Base-by-base conservation (phyloP, 2,797 vertebrate species). In the Siniperca undulata region DNA sequence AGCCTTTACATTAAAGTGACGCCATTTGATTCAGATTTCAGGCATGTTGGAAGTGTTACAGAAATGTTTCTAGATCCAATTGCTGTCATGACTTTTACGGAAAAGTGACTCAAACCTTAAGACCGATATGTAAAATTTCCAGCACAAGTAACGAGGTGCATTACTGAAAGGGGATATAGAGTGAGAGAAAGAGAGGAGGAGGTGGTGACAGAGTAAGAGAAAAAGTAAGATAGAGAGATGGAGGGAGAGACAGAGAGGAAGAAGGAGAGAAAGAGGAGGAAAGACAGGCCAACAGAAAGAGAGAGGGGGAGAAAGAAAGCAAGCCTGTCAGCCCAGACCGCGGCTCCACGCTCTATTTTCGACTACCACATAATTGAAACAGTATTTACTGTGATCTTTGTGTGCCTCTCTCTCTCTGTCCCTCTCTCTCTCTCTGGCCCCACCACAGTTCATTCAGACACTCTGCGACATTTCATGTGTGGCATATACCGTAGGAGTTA, bases 351-450 rank as follows among this genome's bases (percentile, higher is more conserved):
- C 94, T 95, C 96, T 97, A 96, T 97, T 97, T 97, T 97, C 90
- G 90, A 96, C 96, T 95, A 94, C 95, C 95, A 93, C 96, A 97
- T 98, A 97, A 98, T 97, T 97, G 97, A 97, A 97, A 97, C 96
- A 96, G 95, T 95, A 96, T 97, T 97, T 96, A 94, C 93, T 76
- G 90, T 91, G 90, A 94, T 92, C 89, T 90, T 77, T 61, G 79
- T 84, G 74, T 82, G 87, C 81, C 86, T 40, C 88, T 70, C 71
- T 53, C 72, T 61, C 62, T 74, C 60, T 88, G 71, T 81, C 84
- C 30, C 58, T 70, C 44, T 58, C 30, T 61, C 84, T 69, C 70
- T 62, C 78, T 82, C 61, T 71, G 58, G 80, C 81, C 83, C 83
- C 85, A 90, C 92, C 84, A 84, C 90, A 91, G 86, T 79, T 88